Evolutionary conservation across 2,888 invertebrate species (phyloP).

Genomic region (Agapetus fuscipes): DNA sequence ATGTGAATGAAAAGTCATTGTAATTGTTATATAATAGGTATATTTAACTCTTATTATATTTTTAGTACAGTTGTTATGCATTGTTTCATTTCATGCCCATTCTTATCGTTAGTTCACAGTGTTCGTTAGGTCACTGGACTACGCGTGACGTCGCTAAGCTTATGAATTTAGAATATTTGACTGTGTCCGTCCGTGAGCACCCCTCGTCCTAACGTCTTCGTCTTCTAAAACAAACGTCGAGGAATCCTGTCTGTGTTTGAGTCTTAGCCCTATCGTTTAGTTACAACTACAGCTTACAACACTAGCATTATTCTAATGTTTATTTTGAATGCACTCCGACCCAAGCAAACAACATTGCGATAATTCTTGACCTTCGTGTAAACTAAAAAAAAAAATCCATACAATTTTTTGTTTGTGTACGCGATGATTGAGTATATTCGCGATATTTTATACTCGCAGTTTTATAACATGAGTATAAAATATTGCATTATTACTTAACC

Average conservation of each 20-base stretch:
- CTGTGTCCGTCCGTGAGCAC: slow-evolving; percentile 18
- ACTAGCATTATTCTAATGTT: too few species aligned
- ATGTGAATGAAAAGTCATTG: not conserved
- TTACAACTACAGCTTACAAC: too few species aligned
- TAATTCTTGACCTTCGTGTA: too few species aligned
- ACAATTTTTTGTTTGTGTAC: too few species aligned
- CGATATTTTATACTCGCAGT: too few species aligned
- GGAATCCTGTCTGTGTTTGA: slow-evolving; percentile 20
- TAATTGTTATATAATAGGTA: slow-evolving; percentile 21
- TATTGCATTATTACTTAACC: too few species aligned
- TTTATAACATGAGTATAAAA: too few species aligned
- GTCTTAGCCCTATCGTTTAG: slow-evolving; percentile 8
- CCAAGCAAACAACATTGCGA: too few species aligned
- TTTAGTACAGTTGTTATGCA: slow-evolving; percentile 20
- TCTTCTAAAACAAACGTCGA: slow-evolving; percentile 14
- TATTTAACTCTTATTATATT: slow-evolving; percentile 22
- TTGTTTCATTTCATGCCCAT: slow-evolving; percentile 20
- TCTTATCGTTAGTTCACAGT: slow-evolving; percentile 16
- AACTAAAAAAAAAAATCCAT: too few species aligned
- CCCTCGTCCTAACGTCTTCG: slow-evolving; percentile 14
- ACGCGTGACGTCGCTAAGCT: slow-evolving; percentile 16
- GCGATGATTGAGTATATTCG: too few species aligned
- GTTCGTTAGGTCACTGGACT: slow-evolving; percentile 19
- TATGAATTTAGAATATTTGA: slow-evolving; percentile 22
- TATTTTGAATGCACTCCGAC: too few species aligned